Evolutionary conservation across 2,888 invertebrate genomes (phyloP), one percentile per base, ranked within the genome.

Genomic region (Loripinus fragilis): DNA sequence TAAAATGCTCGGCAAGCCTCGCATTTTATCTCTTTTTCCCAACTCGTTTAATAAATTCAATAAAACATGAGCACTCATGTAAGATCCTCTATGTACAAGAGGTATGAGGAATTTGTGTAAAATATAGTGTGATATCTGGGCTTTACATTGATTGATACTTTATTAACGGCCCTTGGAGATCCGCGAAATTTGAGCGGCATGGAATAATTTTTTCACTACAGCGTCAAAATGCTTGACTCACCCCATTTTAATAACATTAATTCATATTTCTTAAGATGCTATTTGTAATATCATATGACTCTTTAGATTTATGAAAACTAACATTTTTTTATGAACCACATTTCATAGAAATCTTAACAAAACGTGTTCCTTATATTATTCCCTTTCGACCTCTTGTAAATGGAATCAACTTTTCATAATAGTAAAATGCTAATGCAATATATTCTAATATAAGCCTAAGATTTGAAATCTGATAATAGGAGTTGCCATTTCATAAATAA

Each of bases 201-300:
- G 15, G 3, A 20, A 20, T 3, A 45, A 15, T 2, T 20, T 45
- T 45, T 45, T 45, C 15, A 45, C 45, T 15, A 45, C n/a, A 3
- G 17, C 17, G 45, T 45, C 8, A 20, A 17, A 52, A 52, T 12
- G 3, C 5, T n/a, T 52, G 28, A 52, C 12, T 52, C 52, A 33
- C 33, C 60, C 33, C 60, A 60, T 60, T 60, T 60, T 30, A 60
- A 60, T 60, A 60, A 33, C 30, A 60, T 60, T 60, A 60, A 60
- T 60, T 60, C 60, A 60, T 33, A n/a, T 33, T 60, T 60, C 60
- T 60, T 60, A n/a, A 60, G 60, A 60, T 60, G 20, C 10, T 20
- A 28, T 60, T 30, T 17, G 8, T 33, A 5, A 33, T 60, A 30
- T 60, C 60, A 33, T 15, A 33, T 60, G 60, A 20, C 60, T 17